phyloP scores from a whole-genome alignment of 1,140 invertebrate species.

The Propsilocerus akamusi region DNA sequence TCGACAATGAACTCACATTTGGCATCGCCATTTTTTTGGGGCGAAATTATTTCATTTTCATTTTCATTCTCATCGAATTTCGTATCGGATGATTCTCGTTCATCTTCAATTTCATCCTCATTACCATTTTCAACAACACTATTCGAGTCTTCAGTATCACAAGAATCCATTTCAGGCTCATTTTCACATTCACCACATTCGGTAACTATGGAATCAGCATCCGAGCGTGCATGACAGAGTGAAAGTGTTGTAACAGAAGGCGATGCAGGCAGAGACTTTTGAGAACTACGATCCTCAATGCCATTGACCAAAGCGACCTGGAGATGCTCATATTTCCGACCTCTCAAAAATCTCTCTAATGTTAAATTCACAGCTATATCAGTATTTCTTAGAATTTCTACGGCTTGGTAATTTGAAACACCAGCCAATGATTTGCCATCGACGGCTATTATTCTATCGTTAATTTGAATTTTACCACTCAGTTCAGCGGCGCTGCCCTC shows the following conservation, averaged over 20 bases:
- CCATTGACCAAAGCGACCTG: slow-evolving; percentile 52
- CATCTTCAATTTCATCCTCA: slow-evolving; percentile 10
- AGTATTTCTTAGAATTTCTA: slow-evolving; percentile 70
- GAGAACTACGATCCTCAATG: slow-evolving; percentile 38
- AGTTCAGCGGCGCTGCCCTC: slow-evolving; percentile 77
- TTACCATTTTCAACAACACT: slow-evolving; percentile 23
- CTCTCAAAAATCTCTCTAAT: slow-evolving; percentile 67
- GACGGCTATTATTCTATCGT: slow-evolving; percentile 81
- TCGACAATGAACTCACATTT: not conserved
- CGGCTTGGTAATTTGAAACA: slow-evolving; percentile 77
- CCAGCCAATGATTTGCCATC: slow-evolving; percentile 64
- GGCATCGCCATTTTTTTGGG: slow-evolving; percentile 6
- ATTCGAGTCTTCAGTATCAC: slow-evolving; percentile 40
- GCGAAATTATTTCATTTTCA: slow-evolving; percentile 13
- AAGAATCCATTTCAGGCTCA: slow-evolving; percentile 42
- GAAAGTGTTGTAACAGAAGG: slow-evolving; percentile 55
- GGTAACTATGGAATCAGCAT: slow-evolving; percentile 32
- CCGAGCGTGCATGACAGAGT: slow-evolving; percentile 25
- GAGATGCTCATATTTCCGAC: slow-evolving; percentile 75
- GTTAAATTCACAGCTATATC: slow-evolving; percentile 59
- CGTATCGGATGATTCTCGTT: slow-evolving; percentile 10
- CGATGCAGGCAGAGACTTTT: slow-evolving; percentile 33
- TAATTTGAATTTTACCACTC: slow-evolving; percentile 72
- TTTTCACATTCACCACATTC: slow-evolving; percentile 25
- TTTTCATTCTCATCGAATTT: slow-evolving; percentile 7